Base-by-base conservation (phyloP, 2,888 invertebrate genomes). In the Lasiommata megera region DNA sequence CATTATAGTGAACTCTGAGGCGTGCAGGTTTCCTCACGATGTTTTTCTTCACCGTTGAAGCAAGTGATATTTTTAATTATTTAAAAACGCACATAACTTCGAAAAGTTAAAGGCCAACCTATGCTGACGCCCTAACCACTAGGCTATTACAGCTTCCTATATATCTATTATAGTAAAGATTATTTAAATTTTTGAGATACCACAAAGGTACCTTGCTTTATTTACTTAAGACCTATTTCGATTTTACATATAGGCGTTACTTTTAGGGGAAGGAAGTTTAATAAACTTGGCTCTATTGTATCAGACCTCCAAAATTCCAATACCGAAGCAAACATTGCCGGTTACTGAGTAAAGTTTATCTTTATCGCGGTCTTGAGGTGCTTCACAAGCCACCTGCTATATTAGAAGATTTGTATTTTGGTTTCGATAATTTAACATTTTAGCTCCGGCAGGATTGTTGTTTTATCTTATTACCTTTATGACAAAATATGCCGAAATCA, bases 301-400 rank as follows among this genome's bases (percentile, higher is more conserved):
- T 59, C 59, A 56, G 59, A 56, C 56, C 50, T 16, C 56, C 54
- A 50, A 56, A 62, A 59, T 62, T 59, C 59, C 56, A 53, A 54
- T 52, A 36, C 29, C 41, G 44, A 43, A 53, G 63, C 64, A 62
- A 66, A 66, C 64, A 66, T 66, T 62, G 63, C 51, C 58, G 60
- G 58, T 60, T 62, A 56, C 43, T 28, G 46, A 58, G 56, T 62
- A 65, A 56, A 60, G 67, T 69, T 69, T 69, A 61, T 65, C 67
- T 56, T 66, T 60, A 61, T 56, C 58, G 56, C 53, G 58, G 62
- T 62, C 59, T 54, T 9, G 14, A 41, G 46, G 52, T 52, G 62
- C 58, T 61, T 63, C 64, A 61, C 63, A 63, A 66, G 65, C 64
- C 65, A 61, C 58, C 57, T 59, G 61, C n/a, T 14, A 28, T 31